A percentile compares a stretch with the other conserved stretches of the same genome.
These are phyloP conservation scores for Chymomyza costata DNA, from an alignment of 1,140 invertebrate genomes.

Conservation along the genomic window DNA sequence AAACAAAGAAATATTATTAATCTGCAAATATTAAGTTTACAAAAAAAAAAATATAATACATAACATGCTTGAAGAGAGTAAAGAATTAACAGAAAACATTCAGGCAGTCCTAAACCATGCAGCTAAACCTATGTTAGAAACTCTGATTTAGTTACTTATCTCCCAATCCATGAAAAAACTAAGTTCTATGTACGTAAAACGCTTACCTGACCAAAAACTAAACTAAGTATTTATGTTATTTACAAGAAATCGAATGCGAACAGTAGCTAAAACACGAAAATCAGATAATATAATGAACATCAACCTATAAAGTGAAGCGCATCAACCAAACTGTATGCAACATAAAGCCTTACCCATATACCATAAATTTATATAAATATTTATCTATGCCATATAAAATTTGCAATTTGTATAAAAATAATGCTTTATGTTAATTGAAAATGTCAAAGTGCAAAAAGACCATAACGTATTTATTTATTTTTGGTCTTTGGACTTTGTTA, in stretches of 20 bases:
- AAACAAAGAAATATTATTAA: neutral
- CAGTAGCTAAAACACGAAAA: constrained; percentile 56
- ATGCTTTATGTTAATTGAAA: neutral
- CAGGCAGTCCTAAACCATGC: constrained; percentile 14
- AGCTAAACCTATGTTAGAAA: no score
- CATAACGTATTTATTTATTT: neutral
- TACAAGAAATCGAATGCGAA: constrained; percentile 43
- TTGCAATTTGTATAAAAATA: constrained; percentile 1
- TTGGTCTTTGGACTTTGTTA: neutral
- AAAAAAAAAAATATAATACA: neutral
- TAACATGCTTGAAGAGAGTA: neutral
- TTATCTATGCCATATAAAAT: neutral
- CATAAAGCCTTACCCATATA: neutral
- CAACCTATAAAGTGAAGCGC: constrained; percentile 38
- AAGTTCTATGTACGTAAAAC: constrained; percentile 12
- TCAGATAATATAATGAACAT: constrained; percentile 71
- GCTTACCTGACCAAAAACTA: constrained; percentile 31
- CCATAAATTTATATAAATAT: neutral
- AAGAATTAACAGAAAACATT: constrained; percentile 12
- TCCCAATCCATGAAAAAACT: constrained; percentile 12
- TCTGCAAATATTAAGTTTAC: neutral
- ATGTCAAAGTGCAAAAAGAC: neutral
- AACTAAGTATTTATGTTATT: constrained; percentile 54
- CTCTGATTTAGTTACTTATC: constrained; percentile 23
- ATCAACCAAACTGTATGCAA: constrained; percentile 29